Percentiles rank a stretch among this genome's conserved stretches.
These are phyloP conservation scores for Lutraria rhynchaena DNA, from an alignment of 1,140 invertebrate species.

Conservation along the genomic window DNA sequence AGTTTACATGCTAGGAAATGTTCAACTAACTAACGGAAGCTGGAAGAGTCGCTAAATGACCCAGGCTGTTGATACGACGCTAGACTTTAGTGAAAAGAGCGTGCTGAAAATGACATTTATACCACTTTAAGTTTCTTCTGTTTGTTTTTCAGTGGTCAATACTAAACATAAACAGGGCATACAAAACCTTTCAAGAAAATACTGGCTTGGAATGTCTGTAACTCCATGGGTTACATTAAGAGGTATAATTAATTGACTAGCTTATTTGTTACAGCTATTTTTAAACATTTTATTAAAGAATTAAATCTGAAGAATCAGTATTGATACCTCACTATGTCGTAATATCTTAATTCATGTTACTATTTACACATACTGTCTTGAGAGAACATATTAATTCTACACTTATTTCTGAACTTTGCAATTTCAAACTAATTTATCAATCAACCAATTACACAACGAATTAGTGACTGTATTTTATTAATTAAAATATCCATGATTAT, in stretches of 20 bases:
- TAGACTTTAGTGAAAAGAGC: not conserved
- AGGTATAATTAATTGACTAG: not conserved
- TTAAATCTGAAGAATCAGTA: no score
- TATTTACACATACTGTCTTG: not conserved
- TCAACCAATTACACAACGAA: not conserved
- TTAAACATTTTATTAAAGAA: no score
- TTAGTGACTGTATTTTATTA: not conserved
- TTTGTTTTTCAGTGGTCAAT: not conserved
- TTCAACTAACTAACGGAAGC: not conserved
- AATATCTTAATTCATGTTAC: not conserved
- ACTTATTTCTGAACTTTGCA: not conserved
- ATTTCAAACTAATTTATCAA: not conserved
- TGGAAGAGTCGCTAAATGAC: not conserved
- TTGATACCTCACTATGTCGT: no score
- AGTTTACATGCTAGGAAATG: no score
- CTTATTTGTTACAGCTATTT: no score
- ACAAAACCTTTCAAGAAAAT: not conserved
- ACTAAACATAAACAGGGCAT: not conserved
- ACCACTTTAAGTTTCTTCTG: not conserved
- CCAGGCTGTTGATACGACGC: not conserved
- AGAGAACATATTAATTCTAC: not conserved
- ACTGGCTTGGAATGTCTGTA: constrained; percentile 22
- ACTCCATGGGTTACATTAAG: not conserved
- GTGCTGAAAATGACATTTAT: not conserved
- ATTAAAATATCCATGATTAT: not conserved